phyloP scores from a whole-genome alignment of 2,113 vertebrate genomes.

The Odontophorus gujanensis region DNA sequence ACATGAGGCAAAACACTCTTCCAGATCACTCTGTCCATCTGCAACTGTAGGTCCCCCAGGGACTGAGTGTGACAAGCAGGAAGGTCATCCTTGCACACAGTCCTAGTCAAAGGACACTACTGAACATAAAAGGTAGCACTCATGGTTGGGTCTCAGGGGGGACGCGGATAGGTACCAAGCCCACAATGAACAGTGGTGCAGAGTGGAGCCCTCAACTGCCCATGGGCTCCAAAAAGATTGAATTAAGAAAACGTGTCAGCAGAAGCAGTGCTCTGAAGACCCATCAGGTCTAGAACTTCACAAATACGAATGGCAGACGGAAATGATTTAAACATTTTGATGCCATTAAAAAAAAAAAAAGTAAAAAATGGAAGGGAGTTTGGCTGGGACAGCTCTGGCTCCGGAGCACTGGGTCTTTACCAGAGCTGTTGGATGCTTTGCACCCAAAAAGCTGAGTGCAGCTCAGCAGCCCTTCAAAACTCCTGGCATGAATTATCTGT shows the following conservation, averaged over 20 bases:
- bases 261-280: not conserved
- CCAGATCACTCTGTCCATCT: not conserved
- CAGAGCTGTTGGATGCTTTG: not conserved
- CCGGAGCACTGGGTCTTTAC: not conserved
- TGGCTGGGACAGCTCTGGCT: not conserved
- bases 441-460: not conserved
- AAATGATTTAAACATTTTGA: not conserved
- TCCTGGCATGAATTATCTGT: conserved; percentile 36
- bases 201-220: not conserved
- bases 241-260: not conserved
- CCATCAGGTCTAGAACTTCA: not conserved
- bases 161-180: not conserved
- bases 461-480: not conserved
- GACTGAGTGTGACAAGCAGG: not conserved
- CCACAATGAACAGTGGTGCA: fast-evolving
- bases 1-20: not conserved
- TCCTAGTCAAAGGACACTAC: fast-evolving
- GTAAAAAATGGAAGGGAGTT: not conserved
- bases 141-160: not conserved
- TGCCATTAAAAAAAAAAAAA: not conserved
- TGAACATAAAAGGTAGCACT: not conserved
- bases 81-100: not conserved
- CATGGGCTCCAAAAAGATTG: not conserved
- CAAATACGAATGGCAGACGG: not conserved
- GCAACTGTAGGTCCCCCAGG: not conserved